These are phyloP conservation scores for Bradypodion ventrale DNA, from an alignment of 2,797 vertebrate species.

Conservation along the genomic window DNA sequence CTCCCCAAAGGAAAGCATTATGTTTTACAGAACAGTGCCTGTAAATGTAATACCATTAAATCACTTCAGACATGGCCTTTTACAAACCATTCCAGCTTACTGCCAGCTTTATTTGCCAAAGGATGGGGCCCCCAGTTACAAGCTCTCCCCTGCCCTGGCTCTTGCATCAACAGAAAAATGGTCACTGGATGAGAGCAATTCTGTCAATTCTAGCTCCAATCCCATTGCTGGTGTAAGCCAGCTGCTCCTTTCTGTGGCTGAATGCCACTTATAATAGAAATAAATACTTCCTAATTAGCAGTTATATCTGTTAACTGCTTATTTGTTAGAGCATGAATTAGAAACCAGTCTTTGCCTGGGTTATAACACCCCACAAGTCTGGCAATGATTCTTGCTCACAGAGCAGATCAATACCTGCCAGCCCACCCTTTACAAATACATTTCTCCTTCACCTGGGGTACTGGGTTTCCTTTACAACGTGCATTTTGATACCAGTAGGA, in stretches of 20 bases:
- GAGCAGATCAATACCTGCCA: slow-evolving; percentile 33
- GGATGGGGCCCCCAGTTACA: neutral
- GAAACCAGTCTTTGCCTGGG: slow-evolving; percentile 57
- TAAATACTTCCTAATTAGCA: slow-evolving; percentile 71
- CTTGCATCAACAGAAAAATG: neutral
- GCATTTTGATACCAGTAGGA: slow-evolving; percentile 21
- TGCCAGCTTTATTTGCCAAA: neutral
- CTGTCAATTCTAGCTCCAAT: fast-evolving
- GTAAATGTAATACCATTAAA: neutral
- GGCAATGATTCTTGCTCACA: slow-evolving; percentile 34
- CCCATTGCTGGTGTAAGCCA: neutral
- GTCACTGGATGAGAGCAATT: neutral
- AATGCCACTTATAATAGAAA: slow-evolving; percentile 56
- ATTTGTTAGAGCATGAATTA: slow-evolving; percentile 65
- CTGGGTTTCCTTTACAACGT: neutral
- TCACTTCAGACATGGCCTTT: neutral
- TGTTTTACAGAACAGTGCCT: neutral
- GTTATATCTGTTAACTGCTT: slow-evolving; percentile 67
- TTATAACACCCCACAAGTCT: slow-evolving; percentile 41
- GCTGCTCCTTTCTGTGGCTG: slow-evolving; percentile 35
- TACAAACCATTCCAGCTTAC: neutral
- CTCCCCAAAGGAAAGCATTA: neutral
- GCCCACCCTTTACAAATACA: slow-evolving; percentile 31
- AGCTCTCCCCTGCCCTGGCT: neutral
- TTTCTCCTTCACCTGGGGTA: neutral